These are phyloP conservation scores for Gyrodactylus salaris DNA, from an alignment of 1,140 invertebrate genomes.

Conservation along the genomic window DNA sequence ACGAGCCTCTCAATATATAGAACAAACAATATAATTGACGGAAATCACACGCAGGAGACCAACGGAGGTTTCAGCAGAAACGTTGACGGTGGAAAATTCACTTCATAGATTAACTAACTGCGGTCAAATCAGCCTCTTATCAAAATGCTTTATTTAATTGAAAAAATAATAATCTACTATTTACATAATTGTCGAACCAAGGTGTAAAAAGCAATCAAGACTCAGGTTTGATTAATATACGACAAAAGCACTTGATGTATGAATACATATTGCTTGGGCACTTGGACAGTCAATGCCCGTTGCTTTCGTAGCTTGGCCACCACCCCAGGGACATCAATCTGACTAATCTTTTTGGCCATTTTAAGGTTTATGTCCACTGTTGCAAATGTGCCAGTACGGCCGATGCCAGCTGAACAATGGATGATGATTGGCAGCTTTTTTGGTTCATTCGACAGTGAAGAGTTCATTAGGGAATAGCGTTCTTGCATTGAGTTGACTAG, in stretches of 20 bases:
- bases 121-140: too few relatives aligned
- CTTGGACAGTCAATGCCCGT: not conserved
- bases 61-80: too few relatives aligned
- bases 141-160: too few relatives aligned
- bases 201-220: too few relatives aligned
- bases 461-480: not conserved
- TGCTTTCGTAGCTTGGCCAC: not conserved
- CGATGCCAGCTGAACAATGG: not conserved
- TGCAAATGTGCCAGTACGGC: not conserved
- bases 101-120: too few relatives aligned
- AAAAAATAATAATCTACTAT: too few relatives aligned
- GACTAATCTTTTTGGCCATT: not conserved
- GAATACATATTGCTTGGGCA: not conserved
- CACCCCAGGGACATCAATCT: not conserved
- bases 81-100: too few relatives aligned
- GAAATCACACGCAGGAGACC: too few relatives aligned
- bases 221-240: not conserved
- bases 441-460: not conserved
- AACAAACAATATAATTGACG: too few relatives aligned
- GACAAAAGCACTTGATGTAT: not conserved
- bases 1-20: too few relatives aligned
- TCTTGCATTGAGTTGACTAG: not conserved
- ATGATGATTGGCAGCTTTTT: not conserved
- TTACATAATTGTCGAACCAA: too few relatives aligned
- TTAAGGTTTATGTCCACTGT: not conserved